Evolutionary conservation across 2,797 vertebrate genomes (phyloP), one percentile per base, ranked within the genome.

Genomic region (Crenichthys baileyi): DNA sequence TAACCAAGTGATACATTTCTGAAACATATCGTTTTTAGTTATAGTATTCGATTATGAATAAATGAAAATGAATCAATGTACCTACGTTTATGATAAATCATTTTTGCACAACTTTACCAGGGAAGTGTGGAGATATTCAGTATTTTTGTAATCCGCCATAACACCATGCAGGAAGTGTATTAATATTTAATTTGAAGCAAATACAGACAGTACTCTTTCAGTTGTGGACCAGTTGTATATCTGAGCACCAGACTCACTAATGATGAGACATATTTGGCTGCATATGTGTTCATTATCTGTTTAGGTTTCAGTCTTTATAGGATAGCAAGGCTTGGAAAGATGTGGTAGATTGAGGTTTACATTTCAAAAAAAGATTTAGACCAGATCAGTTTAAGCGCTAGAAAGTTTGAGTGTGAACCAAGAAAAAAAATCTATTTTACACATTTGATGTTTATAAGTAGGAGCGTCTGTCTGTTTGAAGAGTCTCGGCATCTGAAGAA

Each of bases 401-500:
- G 7, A 53, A 73, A 41, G 31, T 41, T 55, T 16, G 3, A 46
- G 24, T 31, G 7, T 53, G n/a, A 79, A 6, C 9, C 48, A 48
- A 56, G 39, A 51, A 16, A 48, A 82, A 24, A 22, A 6, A 46
- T 5, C 0, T 4, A 15, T 56, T 4, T 22, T 61, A n/a, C n/a
- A 46, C 41, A 51, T 78, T 65, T 26, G 24, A 39, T 58, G 63
- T 73, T 67, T 24, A 51, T 86, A n/a, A 77, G 70, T 81, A 67
- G 79, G 73, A 71, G 36, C 1, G 15, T 76, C 61, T 16, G 9
- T 82, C 76, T 56, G 29, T 41, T 0, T 20, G 70, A 5, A 68
- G 18, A 22, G 93, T 22, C 24, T 84, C 0, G 1, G 67, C 85
- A 24, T 95, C 92, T 61, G 95, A 92, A 11, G 41, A 79, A 31